Evolutionary conservation across 2,797 vertebrate genomes (phyloP), one percentile per base, ranked within the genome.

Genomic region (Echeneis naucrates): DNA sequence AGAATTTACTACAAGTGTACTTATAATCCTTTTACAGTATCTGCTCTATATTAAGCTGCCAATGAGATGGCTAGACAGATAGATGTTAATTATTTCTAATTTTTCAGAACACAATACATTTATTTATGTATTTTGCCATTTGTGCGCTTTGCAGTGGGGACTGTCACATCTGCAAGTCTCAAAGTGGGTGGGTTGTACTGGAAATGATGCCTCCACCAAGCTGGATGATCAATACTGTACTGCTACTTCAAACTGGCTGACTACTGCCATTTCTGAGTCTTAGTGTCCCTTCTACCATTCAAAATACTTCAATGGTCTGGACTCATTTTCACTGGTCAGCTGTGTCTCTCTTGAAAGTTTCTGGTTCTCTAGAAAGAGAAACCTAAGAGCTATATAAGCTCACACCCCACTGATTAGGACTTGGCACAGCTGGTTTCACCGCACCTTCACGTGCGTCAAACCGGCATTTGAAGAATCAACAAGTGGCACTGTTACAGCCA

Each of bases 401-500:
- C 89, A 91, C 89, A 70, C 91, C 89, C 87, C 71, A 59, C 21
- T 65, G 77, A 88, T 74, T 81, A 69, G 66, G 27, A 53, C 51
- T 52, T 78, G 48, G 75, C 86, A 67, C 77, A 32, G 81, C 78
- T 48, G 83, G 40, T 78, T 75, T 60, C 75, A 81, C 89, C 92
- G 87, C 92, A 91, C 93, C 91, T 91, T 60, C 44, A 51, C 73
- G 48, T 68, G 91, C 88, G 88, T 93, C 92, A 92, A 51, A 82
- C 33, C 30, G 54, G 40, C 76, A 77, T 1, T 54, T 4, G 63
- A 64, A 72, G 79, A 57, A 45, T 72, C 72, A 91, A 81, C 72
- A 85, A 81, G 83, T 87, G 88, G 90, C 88, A 84, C 82, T 75
- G 70, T 69, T 65, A 51, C 4, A 8, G 38, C 19, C 40, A 59